These are phyloP conservation scores for Myotis daubentonii DNA, from an alignment of 2,797 vertebrate genomes.

Conservation along the genomic window DNA sequence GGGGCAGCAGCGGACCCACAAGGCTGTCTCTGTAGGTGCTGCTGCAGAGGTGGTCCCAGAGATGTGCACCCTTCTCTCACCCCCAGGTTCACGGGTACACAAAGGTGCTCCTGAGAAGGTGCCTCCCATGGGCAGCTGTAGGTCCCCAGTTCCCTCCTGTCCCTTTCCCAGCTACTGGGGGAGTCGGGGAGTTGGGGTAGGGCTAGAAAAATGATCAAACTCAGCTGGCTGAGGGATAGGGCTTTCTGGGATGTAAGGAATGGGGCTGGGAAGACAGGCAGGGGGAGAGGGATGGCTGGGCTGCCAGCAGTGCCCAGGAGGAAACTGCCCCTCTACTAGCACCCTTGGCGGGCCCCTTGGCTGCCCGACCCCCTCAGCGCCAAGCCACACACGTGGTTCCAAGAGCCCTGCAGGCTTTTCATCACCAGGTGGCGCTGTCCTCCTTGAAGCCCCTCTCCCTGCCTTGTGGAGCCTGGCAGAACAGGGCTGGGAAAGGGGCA, in stretches of 20 bases:
- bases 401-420: background rate
- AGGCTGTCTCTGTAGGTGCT: background rate
- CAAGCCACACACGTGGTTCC: background rate
- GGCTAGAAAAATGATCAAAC: background rate
- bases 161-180: background rate
- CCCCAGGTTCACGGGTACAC: background rate
- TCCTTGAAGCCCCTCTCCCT: background rate
- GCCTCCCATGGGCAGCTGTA: background rate
- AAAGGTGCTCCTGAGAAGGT: background rate
- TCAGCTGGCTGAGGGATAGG: background rate
- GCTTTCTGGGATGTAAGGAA: background rate
- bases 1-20: background rate
- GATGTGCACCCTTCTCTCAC: background rate
- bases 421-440: conserved; percentile 48
- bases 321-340: background rate
- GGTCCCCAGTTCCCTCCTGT: background rate
- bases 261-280: background rate
- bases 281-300: background rate
- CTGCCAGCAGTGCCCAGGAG: background rate
- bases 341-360: background rate
- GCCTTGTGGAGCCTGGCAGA: background rate
- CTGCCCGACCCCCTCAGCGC: background rate
- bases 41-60: background rate
- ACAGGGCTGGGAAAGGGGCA: background rate
- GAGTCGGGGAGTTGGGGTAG: background rate